Evolutionary conservation across 2,113 vertebrate species (phyloP).

Genomic region (Oreocharis arfaki): DNA sequence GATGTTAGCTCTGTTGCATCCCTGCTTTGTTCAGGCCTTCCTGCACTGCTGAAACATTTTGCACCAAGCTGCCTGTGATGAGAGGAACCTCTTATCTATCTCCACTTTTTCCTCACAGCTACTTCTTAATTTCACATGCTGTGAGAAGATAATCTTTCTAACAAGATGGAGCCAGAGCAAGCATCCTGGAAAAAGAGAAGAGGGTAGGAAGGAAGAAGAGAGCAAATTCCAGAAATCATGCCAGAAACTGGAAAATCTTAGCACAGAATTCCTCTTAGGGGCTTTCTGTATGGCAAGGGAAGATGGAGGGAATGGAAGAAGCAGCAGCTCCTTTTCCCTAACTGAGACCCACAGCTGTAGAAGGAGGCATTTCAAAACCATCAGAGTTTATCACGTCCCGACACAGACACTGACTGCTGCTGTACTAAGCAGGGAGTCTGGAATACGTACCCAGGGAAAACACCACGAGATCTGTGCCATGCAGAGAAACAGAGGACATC

Average conservation of each 20-base stretch:
- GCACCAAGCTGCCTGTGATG: neutral
- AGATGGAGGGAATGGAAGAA: neutral
- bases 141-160: neutral
- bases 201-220: neutral
- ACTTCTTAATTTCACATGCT: neutral
- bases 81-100: neutral
- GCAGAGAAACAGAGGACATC: neutral
- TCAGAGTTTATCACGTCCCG: neutral
- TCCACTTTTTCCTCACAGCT: neutral
- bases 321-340: neutral
- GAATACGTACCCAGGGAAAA: neutral
- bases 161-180: neutral
- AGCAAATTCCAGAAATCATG: neutral
- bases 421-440: neutral
- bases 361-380: neutral
- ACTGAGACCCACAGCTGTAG: neutral
- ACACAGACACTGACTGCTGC: neutral
- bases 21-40: neutral
- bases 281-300: neutral
- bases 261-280: neutral
- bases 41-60: neutral
- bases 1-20: neutral
- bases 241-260: neutral
- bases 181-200: neutral
- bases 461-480: fast-evolving